Evolutionary conservation across 2,888 invertebrate species (phyloP), one percentile per base, ranked within the genome.

Genomic region (Papilio protenor): DNA sequence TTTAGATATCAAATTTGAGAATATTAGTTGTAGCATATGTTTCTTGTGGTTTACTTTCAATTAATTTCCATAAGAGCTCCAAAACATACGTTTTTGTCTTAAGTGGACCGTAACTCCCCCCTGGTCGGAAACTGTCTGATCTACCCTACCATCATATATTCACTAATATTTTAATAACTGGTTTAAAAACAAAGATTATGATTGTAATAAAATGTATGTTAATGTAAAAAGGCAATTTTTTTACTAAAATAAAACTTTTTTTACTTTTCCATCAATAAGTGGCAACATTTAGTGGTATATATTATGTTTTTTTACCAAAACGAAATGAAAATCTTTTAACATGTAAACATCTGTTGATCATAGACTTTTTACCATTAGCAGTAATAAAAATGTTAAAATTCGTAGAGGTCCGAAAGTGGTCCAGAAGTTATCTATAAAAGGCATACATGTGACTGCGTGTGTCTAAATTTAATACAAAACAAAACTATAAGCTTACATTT

Each of bases 401-500:
- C 18, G 8, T 6, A 8, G n/a, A n/a, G 8, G n/a, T n/a, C 8
- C n/a, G 18, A 16, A 52, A 18, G 8, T 40, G 40, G 40, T 40
- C 40, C 40, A 40, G 8, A 40, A 40, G 12, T 59, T 12, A 59
- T 10, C 4, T 59, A 21, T 57, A 59, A 59, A 21, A 59, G 21
- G 23, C 12, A 59, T 11, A 64, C n/a, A 18, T 33, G 16, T 27
- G 27, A 40, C 18, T 1, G 33, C 64, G n/a, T 14, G 14, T 21
- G 33, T 8, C 16, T 64, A 40, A 64, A 33, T 64, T 64, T 33
- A 18, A 6, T 64, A 40, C 66, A 66, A 2, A 18, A 33, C 11
- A 64, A 64, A 64, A 40, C 18, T 10, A 66, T 66, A n/a, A 69
- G 21, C n/a, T 69, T 45, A 69, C 12, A 21, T 45, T 69, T 69